phyloP scores from a whole-genome alignment of 2,113 vertebrate genomes.

The Prunella himalayana region DNA sequence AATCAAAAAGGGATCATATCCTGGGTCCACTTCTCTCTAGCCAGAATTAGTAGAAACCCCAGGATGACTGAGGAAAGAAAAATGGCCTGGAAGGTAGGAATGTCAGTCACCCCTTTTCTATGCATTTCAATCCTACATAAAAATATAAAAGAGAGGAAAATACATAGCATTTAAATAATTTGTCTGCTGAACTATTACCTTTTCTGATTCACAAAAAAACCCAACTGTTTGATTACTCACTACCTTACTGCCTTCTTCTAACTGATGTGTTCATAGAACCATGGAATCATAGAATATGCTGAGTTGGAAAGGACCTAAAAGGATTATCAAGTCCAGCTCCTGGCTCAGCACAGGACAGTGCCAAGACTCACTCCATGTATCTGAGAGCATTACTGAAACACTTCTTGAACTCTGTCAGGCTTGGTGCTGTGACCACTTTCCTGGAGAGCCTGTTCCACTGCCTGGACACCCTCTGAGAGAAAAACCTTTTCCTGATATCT shows the following conservation, averaged over 20 bases:
- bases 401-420: background rate
- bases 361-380: background rate
- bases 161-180: background rate
- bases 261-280: background rate
- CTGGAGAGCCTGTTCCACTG: background rate
- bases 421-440: background rate
- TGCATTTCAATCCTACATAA: background rate
- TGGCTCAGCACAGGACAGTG: rapidly evolving
- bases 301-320: background rate
- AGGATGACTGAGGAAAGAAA: background rate
- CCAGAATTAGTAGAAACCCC: background rate
- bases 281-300: background rate
- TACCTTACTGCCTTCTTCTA: background rate
- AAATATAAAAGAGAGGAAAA: background rate
- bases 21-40: background rate
- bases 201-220: background rate
- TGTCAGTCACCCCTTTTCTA: background rate
- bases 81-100: background rate
- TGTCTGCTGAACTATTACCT: background rate
- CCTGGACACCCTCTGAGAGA: background rate
- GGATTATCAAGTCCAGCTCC: background rate
- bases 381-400: background rate
- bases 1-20: background rate
- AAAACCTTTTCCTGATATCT: background rate
- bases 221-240: background rate